Evolutionary conservation across 2,888 invertebrate genomes (phyloP), one percentile per base, ranked within the genome.

Genomic region (Bembecia ichneumoniformis): DNA sequence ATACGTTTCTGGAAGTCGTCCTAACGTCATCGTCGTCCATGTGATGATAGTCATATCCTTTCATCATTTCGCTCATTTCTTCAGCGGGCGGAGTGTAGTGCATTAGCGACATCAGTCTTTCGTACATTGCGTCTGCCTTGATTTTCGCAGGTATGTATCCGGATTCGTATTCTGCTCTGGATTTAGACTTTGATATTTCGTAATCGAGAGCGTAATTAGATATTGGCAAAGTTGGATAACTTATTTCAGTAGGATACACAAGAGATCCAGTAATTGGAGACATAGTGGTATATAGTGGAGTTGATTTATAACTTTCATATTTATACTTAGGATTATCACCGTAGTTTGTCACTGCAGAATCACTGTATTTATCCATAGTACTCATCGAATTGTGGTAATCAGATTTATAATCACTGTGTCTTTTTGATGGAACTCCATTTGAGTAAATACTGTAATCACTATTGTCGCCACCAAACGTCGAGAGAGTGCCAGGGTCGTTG

Each of bases 21-120:
- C 75, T 71, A 3, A 82, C 51, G 49, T 84, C 82, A 44, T 82
- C 74, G 35, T 78, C 74, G 46, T 84, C 81, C 4, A 65, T 55
- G 15, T 66, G 70, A 49, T 66, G 70, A 50, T 72, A 77, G 13
- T 58, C 58, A 47, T 64, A 66, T 14, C 51, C 57, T 7, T 55
- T 49, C 14, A 59, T 50, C 9, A 54, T 51, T 20, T 71, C 62
- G n/a, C 54, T 56, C 44, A 44, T 44, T 14, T 13, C 14, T 44
- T 44, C 44, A 16, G 44, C 44, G 35, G 67, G 56, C n/a, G 67
- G 65, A n/a, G 58, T 55, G 49, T 70, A 71, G 49, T 71, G 58
- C 68, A 72, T 72, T 2, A 66, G 34, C 1, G 73, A 66, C 47
- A 69, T 74, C 16, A 72, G 51, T 53, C 62, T 68, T 45, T 71